Conservation (phyloP, 1,140 invertebrate species). For the Lineus longissimus region DNA sequence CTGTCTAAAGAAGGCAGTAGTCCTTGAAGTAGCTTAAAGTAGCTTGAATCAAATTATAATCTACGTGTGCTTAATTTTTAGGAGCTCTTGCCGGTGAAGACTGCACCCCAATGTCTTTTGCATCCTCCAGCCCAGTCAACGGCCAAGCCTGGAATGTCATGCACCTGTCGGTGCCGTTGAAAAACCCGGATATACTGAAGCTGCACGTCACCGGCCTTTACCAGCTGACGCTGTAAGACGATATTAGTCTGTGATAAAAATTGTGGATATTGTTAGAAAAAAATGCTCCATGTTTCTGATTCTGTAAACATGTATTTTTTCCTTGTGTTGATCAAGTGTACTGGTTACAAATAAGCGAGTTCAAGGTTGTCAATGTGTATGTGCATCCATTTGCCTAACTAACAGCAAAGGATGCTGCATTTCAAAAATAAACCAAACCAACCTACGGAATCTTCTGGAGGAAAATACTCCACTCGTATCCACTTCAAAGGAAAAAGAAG, state of each 20-base stretch:
- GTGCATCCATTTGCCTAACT: no score
- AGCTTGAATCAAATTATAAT: not conserved
- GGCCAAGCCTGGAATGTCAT: conserved; percentile 11
- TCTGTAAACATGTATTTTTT: no score
- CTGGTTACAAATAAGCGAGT: no score
- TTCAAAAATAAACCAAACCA: no score
- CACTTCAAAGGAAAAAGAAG: no score
- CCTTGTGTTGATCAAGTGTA: no score
- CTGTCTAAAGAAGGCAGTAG: not conserved
- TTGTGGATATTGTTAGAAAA: no score
- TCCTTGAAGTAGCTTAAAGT: not conserved
- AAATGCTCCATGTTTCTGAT: no score
- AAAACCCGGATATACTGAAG: conserved; percentile 11
- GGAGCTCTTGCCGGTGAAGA: conserved; percentile 22
- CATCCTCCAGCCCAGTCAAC: conserved; percentile 1
- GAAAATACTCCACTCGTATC: no score
- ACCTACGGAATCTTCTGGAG: no score
- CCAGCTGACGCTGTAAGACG: not conserved
- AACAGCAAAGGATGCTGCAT: no score
- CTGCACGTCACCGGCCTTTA: conserved; percentile 9
- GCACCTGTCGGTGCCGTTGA: conserved; percentile 4
- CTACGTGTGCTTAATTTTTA: conserved; percentile 3
- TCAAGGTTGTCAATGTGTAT: no score
- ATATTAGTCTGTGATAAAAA: not conserved
- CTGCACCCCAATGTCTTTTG: conserved; percentile 12